A percentile compares a stretch with the other conserved stretches of the same genome.
Conservation (phyloP, 1,140 invertebrate genomes). For the Formica selysi region DNA sequence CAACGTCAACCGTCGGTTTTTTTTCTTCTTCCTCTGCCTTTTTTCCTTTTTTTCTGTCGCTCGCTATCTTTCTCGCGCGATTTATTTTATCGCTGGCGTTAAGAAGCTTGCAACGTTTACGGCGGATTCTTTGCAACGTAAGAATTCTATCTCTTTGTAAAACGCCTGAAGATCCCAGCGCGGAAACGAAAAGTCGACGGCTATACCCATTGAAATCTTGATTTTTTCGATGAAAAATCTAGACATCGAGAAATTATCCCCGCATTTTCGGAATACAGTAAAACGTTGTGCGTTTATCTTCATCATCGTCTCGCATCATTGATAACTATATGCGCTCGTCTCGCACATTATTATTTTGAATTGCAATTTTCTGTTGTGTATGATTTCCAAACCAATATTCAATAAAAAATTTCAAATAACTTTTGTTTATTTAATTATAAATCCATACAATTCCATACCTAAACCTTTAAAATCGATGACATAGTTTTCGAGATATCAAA, state of each 20-base stretch:
- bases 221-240: slow-evolving; percentile 33
- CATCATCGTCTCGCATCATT: not conserved
- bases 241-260: slow-evolving; percentile 29
- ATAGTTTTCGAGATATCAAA: too few species aligned
- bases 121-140: slow-evolving; percentile 62
- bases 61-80: slow-evolving; percentile 43
- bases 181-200: slow-evolving; percentile 23
- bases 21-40: not conserved
- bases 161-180: slow-evolving; percentile 28
- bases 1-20: slow-evolving; percentile 69
- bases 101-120: slow-evolving; percentile 65
- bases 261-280: slow-evolving; percentile 17
- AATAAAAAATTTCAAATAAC: not conserved
- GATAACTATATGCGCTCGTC: not conserved
- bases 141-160: slow-evolving; percentile 45
- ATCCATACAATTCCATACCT: too few species aligned
- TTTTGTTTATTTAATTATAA: not conserved
- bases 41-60: not conserved
- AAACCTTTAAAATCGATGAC: too few species aligned
- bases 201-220: not conserved
- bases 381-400: not conserved
- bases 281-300: not conserved
- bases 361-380: slow-evolving; percentile 6
- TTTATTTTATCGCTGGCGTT: slow-evolving; percentile 65
- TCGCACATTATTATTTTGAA: not conserved